phyloP scores from a whole-genome alignment of 2,113 vertebrate species.

The Rynchops niger region DNA sequence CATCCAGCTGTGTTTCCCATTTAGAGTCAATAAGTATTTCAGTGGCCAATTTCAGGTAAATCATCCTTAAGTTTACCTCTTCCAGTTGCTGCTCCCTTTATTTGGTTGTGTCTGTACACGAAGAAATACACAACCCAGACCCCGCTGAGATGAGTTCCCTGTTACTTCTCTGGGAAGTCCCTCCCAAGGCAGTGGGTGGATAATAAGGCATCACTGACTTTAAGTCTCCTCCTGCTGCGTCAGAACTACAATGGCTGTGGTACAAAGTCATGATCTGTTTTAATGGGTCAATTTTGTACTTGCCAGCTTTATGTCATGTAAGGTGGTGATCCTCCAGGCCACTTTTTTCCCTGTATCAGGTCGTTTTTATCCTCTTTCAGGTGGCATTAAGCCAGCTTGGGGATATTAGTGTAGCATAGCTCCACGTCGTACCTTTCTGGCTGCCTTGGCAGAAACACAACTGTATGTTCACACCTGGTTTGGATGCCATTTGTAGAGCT shows the following conservation, averaged over 20 bases:
- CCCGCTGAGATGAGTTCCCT: not conserved
- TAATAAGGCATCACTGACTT: not conserved
- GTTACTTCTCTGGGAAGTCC: not conserved
- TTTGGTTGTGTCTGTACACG: not conserved
- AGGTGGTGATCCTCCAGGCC: not conserved
- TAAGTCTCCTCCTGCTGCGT: not conserved
- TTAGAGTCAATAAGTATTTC: not conserved
- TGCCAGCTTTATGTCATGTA: not conserved
- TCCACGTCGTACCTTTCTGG: not conserved
- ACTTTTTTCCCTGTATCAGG: not conserved
- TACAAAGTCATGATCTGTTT: not conserved
- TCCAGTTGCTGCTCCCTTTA: not conserved
- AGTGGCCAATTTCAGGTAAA: not conserved
- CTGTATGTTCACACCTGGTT: not conserved
- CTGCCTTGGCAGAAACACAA: not conserved
- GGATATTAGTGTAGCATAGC: not conserved
- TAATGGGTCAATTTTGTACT: not conserved
- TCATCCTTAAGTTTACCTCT: not conserved
- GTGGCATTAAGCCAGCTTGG: not conserved
- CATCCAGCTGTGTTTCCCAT: not conserved
- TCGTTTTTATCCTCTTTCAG: not conserved
- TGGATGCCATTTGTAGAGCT: not conserved
- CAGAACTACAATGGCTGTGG: not conserved
- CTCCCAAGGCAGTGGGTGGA: not conserved
- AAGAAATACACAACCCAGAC: rapidly evolving